Evolutionary conservation across 2,888 invertebrate genomes (phyloP), one percentile per base, ranked within the genome.

Genomic region (Tiphia femorata): DNA sequence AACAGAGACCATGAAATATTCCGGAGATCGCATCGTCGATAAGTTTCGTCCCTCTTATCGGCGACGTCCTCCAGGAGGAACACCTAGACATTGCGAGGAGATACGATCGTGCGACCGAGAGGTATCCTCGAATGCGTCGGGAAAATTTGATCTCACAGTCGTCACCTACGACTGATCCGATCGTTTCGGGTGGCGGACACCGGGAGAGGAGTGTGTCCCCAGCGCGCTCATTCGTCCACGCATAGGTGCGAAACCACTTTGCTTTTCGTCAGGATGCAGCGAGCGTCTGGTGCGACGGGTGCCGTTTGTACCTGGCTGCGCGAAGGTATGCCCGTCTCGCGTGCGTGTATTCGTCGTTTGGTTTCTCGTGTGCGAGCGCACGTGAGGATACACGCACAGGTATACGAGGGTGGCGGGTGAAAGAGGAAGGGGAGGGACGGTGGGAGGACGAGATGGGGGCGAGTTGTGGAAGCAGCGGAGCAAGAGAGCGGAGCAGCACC

Each of bases 371-470:
- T 29, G 5, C 12, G 12, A 5, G 33, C 33, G 33, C 14, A 33
- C 12, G 7, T 33, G 12, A 4, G 46, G 30, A n/a, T 7, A 29
- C 46, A 38, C 12, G 35, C 46, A 40, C 41, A 30, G 17, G 44
- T 25, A 29, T 40, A 49, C 54, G 49, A 43, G 54, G n/a, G 12
- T 33, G 41, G 42, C 38, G 23, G 14, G 19, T 10, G 16, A 35
- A 23, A 41, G n/a, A 20, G 42, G 37, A 40, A 21, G 30, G 19
- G 12, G 4, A 19, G 35, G 20, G 20, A 25, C 37, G 43, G 40
- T 33, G 48, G 25, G 48, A 54, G 55, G 53, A 42, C 53, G 41
- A 58, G 49, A 56, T 43, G 42, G 51, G 30, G 53, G 57, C 53
- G 56, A 53, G 51, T 49, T 35, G 48, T 40, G 53, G 51, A 42